Percentiles rank a stretch among this genome's conserved stretches.
Conservation (phyloP, 2,888 invertebrate genomes). For the Sisyra nigra region DNA sequence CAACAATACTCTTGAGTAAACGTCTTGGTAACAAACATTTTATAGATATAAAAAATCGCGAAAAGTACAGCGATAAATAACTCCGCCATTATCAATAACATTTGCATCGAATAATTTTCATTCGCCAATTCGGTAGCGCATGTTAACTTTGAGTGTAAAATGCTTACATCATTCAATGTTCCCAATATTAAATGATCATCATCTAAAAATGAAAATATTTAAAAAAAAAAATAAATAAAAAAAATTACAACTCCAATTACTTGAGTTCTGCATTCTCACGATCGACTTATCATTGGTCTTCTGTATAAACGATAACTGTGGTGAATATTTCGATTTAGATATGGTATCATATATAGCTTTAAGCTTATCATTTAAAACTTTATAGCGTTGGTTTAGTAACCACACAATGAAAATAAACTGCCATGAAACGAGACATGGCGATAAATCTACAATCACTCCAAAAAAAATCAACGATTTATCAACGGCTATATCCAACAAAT, state of each 20-base stretch:
- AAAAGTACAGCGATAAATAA: constrained; percentile 1
- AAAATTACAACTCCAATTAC: too few relatives aligned
- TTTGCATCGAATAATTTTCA: constrained; percentile 1
- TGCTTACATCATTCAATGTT: not conserved
- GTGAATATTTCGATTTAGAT: too few relatives aligned
- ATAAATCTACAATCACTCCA: not conserved
- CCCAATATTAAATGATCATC: too few relatives aligned
- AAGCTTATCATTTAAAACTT: too few relatives aligned
- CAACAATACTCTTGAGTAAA: not conserved
- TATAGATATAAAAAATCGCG: not conserved
- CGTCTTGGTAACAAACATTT: not conserved
- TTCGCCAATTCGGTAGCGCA: not conserved
- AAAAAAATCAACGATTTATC: not conserved
- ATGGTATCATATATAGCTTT: too few relatives aligned
- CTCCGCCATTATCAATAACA: not conserved
- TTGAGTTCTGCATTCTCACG: too few relatives aligned
- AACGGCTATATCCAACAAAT: not conserved
- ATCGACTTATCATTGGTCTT: too few relatives aligned
- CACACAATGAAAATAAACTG: not conserved
- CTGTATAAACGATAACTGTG: too few relatives aligned
- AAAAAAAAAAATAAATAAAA: too few relatives aligned
- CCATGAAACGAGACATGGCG: not conserved
- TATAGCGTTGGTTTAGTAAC: too few relatives aligned
- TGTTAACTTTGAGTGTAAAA: not conserved
- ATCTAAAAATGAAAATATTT: too few relatives aligned